Percentiles rank a stretch among this genome's conserved stretches.
These are phyloP conservation scores for Andrena trimmerana DNA, from an alignment of 2,888 invertebrate species.

Conservation along the genomic window DNA sequence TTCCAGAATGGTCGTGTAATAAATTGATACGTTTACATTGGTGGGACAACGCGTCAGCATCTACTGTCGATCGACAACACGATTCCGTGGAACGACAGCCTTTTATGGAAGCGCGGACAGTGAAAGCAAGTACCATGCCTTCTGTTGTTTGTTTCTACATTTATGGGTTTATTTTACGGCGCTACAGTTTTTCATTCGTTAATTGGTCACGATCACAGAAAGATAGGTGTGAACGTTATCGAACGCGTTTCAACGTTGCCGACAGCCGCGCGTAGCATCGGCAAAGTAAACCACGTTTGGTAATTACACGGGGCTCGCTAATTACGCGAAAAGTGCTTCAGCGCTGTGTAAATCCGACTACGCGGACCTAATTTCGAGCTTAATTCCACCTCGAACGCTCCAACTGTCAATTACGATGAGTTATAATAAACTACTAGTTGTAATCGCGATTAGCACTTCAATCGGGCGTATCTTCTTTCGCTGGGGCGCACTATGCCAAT, in stretches of 20 bases:
- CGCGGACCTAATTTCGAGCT: slow-evolving; percentile 34
- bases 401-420: slow-evolving; percentile 42
- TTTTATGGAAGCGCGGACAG: not conserved
- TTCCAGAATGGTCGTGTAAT: slow-evolving; percentile 14
- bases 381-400: slow-evolving; percentile 19
- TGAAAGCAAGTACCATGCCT: slow-evolving; percentile 5
- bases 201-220: not conserved
- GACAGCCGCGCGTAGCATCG: not conserved
- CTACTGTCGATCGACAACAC: not conserved
- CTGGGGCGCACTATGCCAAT: not conserved
- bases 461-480: not conserved
- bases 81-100: not conserved
- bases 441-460: not conserved
- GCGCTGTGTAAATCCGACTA: slow-evolving; percentile 39
- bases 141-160: not conserved
- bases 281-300: not conserved
- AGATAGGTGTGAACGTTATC: slow-evolving; percentile 12
- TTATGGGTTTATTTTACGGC: not conserved
- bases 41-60: not conserved
- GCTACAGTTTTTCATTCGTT: not conserved
- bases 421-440: slow-evolving; percentile 32
- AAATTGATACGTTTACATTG: slow-evolving; percentile 14
- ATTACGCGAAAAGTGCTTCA: slow-evolving; percentile 47
- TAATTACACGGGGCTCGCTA: slow-evolving; percentile 37
- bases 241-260: not conserved